These are phyloP conservation scores for Spinus olivaceus DNA, from an alignment of 2,797 vertebrate species.

Conservation along the genomic window DNA sequence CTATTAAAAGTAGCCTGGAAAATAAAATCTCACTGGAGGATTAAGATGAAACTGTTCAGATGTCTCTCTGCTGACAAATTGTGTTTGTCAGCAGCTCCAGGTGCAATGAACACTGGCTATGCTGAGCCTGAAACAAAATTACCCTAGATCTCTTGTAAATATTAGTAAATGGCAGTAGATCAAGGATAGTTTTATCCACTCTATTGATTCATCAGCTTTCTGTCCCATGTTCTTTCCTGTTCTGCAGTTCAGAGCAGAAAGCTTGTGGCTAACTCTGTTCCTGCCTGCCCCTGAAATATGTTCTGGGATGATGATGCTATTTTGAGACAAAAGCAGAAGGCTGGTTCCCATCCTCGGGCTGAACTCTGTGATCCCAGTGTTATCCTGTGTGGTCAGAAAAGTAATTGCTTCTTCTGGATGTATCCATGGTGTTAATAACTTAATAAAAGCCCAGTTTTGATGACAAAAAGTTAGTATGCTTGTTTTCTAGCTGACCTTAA, in stretches of 20 bases:
- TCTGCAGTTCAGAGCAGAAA: background rate
- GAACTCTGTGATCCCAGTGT: background rate
- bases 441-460: background rate
- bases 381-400: background rate
- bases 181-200: background rate
- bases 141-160: background rate
- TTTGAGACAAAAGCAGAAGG: constrained; percentile 15
- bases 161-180: background rate
- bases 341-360: background rate
- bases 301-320: constrained; percentile 9
- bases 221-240: background rate
- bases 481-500: background rate
- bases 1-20: background rate
- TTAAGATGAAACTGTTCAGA: background rate
- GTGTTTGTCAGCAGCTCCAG: background rate
- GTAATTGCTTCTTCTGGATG: background rate
- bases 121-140: background rate
- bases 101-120: background rate
- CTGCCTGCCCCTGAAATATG: background rate
- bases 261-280: background rate
- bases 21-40: background rate
- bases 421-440: background rate
- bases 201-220: background rate
- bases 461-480: background rate
- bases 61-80: background rate